Conservation (phyloP, 2,888 invertebrate genomes). For the Geophilus truncorum region DNA sequence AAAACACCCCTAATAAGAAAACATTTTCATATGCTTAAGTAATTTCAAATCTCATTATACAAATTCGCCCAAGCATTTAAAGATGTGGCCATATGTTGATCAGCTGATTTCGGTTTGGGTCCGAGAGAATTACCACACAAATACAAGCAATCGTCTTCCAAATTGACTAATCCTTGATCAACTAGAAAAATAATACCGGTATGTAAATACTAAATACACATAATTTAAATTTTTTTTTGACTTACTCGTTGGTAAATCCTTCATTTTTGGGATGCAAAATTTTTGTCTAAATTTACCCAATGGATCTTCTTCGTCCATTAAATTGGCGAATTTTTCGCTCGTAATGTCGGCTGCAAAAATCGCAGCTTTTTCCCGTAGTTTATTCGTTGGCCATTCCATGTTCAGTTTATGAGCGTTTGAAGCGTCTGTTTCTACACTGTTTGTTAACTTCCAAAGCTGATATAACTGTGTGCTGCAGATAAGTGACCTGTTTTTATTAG, state of each 20-base stretch:
- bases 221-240: neutral
- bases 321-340: slow-evolving; percentile 45
- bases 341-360: neutral
- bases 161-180: slow-evolving; percentile 38
- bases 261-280: slow-evolving; percentile 50
- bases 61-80: slow-evolving; percentile 51
- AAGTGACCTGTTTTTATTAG: neutral
- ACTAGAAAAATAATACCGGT: slow-evolving; percentile 42
- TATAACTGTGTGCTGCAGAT: neutral
- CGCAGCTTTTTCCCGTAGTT: neutral
- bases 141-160: slow-evolving; percentile 53
- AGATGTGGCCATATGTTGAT: slow-evolving; percentile 48
- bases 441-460: neutral
- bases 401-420: neutral
- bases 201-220: neutral
- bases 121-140: slow-evolving; percentile 57
- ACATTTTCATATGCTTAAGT: neutral
- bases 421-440: neutral
- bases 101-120: slow-evolving; percentile 52
- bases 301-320: slow-evolving; percentile 48
- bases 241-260: slow-evolving; percentile 48
- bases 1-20: slow-evolving; percentile 42
- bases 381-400: neutral
- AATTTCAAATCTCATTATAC: neutral
- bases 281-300: slow-evolving; percentile 45